Base-by-base conservation (phyloP, 2,888 invertebrate species). In the Adela reaumurella region DNA sequence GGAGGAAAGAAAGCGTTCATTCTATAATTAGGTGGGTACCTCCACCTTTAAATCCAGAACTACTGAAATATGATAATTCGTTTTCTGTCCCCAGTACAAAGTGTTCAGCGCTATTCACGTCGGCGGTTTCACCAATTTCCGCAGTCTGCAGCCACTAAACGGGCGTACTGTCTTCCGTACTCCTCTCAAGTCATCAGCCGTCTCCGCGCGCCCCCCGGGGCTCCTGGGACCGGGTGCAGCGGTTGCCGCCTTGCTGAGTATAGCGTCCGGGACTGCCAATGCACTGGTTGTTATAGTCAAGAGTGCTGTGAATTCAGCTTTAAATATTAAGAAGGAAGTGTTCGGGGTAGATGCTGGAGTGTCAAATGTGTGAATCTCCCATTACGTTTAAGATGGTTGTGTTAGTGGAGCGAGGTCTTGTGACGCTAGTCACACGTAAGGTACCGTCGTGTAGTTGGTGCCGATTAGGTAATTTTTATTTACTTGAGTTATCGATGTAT, bases 101-200 rank as follows among this genome's bases (percentile, higher is more conserved):
- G 19, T 59, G 1, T 67, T 76, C 57, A 61, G 61, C 46, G 65
- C 66, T 35, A 57, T 69, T 1, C 67, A 68, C 29, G 56, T 62
- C 2, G 67, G 67, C 0, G 60, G 66, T 11, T 55, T 50, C 5
- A 52, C 44, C 29, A 82, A 81, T 66, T 74, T 68, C 61, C 60
- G 82, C 24, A 68, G 70, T 2, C 57, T 68, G 3, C 81, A 81
- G 60, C 56, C 59, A 8, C 17, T 68, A 2, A 57, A 51, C 17
- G 58, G 57, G 6, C 70, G 69, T 52, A 50, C 57, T 44, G 65
- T 77, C 17, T 74, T 58, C 62, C 56, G 61, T 20, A 68, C 71
- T 1, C 59, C 59, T 46, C 3, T 63, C 35, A 57, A 55, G 16
- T 56, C 61, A 1, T 70, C 73, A 0, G 54, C 59, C 43, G 52